Percentiles rank a stretch among this genome's conserved stretches.
Evolutionary conservation across 1,140 invertebrate species (phyloP).

Genomic region (Teleogryllus occipitalis): DNA sequence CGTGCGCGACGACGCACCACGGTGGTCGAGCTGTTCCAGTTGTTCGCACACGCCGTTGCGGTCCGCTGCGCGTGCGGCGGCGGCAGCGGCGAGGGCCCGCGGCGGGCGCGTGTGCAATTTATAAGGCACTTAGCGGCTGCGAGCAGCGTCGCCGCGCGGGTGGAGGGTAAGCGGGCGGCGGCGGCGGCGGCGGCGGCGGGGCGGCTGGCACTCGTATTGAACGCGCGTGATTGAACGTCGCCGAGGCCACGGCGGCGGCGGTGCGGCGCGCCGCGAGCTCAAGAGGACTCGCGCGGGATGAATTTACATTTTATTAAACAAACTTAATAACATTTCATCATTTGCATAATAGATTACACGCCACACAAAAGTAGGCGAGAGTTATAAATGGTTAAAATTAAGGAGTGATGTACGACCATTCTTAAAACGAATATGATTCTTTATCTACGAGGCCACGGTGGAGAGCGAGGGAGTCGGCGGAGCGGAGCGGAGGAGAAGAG

Average conservation of each 20-base stretch:
- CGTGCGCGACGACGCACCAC: too few species aligned
- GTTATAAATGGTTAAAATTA: constrained; percentile 6
- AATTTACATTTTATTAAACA: constrained; percentile 6
- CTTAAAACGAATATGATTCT: constrained; percentile 5
- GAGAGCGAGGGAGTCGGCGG: neutral
- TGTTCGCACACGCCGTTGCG: neutral
- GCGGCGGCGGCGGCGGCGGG: too few species aligned
- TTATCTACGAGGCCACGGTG: neutral
- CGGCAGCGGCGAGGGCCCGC: neutral
- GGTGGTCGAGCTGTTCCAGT: too few species aligned
- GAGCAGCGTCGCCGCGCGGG: too few species aligned
- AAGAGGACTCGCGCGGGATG: neutral
- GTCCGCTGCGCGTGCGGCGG: neutral
- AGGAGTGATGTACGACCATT: neutral
- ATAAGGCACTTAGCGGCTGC: neutral
- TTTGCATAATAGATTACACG: constrained; percentile 1
- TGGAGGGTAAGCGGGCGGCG: neutral
- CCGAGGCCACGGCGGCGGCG: too few species aligned
- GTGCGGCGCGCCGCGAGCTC: neutral
- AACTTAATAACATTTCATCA: constrained; percentile 2
- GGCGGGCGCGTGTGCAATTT: neutral
- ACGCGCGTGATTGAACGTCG: neutral
- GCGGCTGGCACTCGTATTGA: neutral
- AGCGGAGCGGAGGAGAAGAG: neutral
- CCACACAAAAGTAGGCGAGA: constrained; percentile 3